A percentile compares a stretch with the other conserved stretches of the same genome.
Evolutionary conservation across 1,140 invertebrate genomes (phyloP).

Genomic region (Drosophila rhopaloa): DNA sequence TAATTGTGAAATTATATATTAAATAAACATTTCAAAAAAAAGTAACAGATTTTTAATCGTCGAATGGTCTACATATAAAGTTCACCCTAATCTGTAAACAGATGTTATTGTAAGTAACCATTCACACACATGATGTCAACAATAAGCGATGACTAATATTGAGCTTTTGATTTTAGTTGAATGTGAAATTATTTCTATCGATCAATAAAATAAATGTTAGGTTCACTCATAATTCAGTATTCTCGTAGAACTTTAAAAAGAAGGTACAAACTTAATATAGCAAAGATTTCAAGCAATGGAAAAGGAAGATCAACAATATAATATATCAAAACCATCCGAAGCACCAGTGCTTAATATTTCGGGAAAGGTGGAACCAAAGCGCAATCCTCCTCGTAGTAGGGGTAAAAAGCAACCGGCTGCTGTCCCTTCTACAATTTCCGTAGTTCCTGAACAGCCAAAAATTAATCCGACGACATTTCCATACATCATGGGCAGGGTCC

Average conservation of each 20-base stretch:
- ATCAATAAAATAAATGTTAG: not conserved
- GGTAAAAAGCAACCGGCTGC: not conserved
- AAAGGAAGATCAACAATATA: not conserved
- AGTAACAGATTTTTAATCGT: too few species aligned
- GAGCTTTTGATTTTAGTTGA: conserved; percentile 11
- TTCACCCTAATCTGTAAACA: not conserved
- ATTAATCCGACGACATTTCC: conserved; percentile 21
- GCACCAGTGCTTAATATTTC: conserved; percentile 34
- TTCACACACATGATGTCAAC: not conserved
- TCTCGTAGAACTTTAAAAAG: not conserved
- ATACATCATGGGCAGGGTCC: conserved; percentile 17
- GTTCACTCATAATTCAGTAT: conserved; percentile 3
- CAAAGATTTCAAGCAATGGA: not conserved
- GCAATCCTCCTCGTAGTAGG: not conserved
- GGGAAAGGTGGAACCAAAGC: not conserved
- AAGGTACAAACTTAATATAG: not conserved
- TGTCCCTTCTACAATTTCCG: not conserved
- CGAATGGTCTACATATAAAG: too few species aligned
- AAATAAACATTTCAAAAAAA: conserved; percentile 2
- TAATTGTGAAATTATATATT: not conserved
- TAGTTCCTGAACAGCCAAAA: not conserved
- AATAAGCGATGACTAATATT: conserved; percentile 3
- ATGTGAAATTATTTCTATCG: conserved; percentile 6
- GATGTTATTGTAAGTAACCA: not conserved
- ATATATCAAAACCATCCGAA: not conserved